Conservation (phyloP, 2,797 vertebrate species). For the Chanos chanos region DNA sequence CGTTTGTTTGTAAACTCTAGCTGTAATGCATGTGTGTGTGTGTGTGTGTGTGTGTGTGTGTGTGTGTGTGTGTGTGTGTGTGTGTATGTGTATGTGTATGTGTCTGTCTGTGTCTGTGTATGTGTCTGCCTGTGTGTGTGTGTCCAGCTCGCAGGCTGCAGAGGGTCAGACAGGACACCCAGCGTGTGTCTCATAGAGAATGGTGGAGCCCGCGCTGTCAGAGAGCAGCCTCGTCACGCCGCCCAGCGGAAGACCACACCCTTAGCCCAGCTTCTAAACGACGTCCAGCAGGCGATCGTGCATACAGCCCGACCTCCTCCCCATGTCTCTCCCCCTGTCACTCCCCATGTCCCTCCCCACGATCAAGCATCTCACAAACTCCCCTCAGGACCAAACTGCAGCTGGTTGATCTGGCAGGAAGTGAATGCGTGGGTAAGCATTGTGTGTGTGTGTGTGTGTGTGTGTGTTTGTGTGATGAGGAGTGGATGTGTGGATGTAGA, state of each 20-base stretch:
- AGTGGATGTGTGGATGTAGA: neutral
- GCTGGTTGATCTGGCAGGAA: constrained; percentile 85
- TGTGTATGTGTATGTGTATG: too few species aligned
- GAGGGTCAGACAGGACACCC: constrained; percentile 53
- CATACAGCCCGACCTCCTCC: constrained; percentile 53
- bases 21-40: neutral
- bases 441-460: neutral
- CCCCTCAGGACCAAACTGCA: constrained; percentile 72
- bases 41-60: too few species aligned
- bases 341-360: constrained; percentile 62
- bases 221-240: constrained; percentile 45
- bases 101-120: neutral
- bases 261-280: constrained; percentile 46
- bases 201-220: constrained; percentile 71
- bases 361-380: constrained; percentile 50
- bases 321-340: constrained; percentile 45
- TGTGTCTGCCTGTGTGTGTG: too few species aligned
- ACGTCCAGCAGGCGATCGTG: too few species aligned
- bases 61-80: too few species aligned
- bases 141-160: constrained; percentile 62
- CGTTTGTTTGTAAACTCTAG: too few species aligned
- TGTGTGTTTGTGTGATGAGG: neutral
- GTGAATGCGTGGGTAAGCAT: constrained; percentile 78
- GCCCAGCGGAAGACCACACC: constrained; percentile 41
- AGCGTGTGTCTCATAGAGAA: constrained; percentile 51